Base-by-base conservation (phyloP, 2,113 vertebrate genomes). In the Helogale parvula region DNA sequence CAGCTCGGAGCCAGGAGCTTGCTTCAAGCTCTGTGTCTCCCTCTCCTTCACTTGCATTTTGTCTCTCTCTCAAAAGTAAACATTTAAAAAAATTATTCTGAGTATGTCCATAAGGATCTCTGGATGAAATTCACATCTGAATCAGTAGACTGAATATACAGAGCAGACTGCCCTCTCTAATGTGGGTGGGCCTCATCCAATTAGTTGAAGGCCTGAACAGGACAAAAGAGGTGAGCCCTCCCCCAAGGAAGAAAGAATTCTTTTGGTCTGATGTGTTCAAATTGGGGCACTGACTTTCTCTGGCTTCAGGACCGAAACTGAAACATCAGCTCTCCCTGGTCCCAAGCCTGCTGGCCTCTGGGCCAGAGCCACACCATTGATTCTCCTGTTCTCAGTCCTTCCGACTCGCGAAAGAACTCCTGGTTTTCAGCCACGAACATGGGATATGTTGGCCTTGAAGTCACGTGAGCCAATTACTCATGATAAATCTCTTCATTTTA, bases 401-500 rank as follows among this genome's bases (percentile, higher is more conserved):
- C 0, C 1, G 45, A 35, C 4, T 89, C 31, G 35, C 31, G 12
- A 29, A 0, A 5, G 11, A 82, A 33, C 12, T 19, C 63, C 3
- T n/a, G 35, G 11, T 38, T 80, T 84, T 60, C 47, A 93, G 57
- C 57, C 19, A 19, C 45, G 19, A 38, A 38, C 57, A 31, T 60
- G 79, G 57, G 23, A 38, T 76, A 25, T 76, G 35, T 76, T 25
- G 69, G 90, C 50, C 90, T 83, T 1, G 7, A 50, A 76, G 68
- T 27, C 54, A 57, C 16, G 54, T 63, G 29, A 92, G 13, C 27
- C 83, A 38, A 60, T 77, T 47, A 23, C 77, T 96, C 50, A 7
- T 3, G 60, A 69, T 17, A 89, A 83, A 93, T 38, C 27, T 69
- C 69, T 84, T 83, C 45, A 66, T 54, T 74, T 76, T 52, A 68